Evolutionary conservation across 1,140 invertebrate genomes (phyloP).

Genomic region (Ceratina japonica): DNA sequence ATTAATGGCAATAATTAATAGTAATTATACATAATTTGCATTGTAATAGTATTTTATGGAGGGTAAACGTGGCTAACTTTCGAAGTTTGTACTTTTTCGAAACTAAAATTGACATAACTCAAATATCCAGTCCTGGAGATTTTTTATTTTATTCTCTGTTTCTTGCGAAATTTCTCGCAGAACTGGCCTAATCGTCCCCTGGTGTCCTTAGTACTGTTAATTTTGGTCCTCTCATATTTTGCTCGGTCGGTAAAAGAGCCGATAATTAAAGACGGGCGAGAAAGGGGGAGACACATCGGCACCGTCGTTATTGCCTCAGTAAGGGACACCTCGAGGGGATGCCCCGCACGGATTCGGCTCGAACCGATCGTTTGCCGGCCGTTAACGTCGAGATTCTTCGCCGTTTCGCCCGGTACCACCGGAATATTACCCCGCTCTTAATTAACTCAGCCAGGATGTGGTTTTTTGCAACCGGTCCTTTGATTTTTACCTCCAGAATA

Average conservation of each 20-base stretch:
- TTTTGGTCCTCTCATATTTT: neutral
- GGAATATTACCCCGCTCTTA: neutral
- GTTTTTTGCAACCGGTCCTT: neutral
- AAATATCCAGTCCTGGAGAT: too few species aligned
- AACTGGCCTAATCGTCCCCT: too few species aligned
- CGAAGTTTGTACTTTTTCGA: too few species aligned
- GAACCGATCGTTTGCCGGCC: neutral
- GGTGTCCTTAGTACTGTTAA: too few species aligned
- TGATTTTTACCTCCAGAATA: too few species aligned
- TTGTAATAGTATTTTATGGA: too few species aligned
- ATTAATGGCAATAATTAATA: too few species aligned
- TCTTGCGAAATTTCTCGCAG: too few species aligned
- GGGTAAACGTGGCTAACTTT: too few species aligned
- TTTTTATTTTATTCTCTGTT: too few species aligned
- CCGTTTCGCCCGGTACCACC: neutral
- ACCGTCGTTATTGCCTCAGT: slow-evolving; percentile 3
- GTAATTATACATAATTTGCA: too few species aligned
- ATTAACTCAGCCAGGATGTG: neutral
- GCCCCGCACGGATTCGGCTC: neutral
- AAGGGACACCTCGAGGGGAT: slow-evolving; percentile 1
- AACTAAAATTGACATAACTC: too few species aligned
- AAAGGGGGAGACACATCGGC: slow-evolving; percentile 43
- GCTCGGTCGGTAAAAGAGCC: slow-evolving; percentile 11
- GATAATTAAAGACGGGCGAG: slow-evolving; percentile 65
- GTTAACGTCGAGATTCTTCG: neutral